These are phyloP conservation scores for Forficula auricularia DNA, from an alignment of 1,140 invertebrate genomes.

Conservation along the genomic window DNA sequence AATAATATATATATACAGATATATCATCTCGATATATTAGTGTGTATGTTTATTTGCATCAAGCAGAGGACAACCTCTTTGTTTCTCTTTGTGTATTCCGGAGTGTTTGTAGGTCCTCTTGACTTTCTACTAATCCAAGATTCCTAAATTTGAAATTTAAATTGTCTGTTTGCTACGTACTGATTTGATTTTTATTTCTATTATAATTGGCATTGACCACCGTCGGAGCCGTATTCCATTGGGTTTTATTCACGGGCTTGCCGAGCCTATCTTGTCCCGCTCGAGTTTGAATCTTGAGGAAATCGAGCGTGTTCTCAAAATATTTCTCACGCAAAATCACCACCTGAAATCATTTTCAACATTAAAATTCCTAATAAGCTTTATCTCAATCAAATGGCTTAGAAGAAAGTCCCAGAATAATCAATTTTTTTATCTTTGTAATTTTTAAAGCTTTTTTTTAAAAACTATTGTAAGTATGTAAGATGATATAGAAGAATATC, in stretches of 20 bases:
- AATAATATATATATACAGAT: no score
- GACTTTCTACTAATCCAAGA: background rate
- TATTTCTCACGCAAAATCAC: constrained; percentile 54
- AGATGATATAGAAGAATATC: no score
- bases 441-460: no score
- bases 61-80: no score
- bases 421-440: no score
- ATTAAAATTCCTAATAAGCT: background rate
- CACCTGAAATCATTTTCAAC: constrained; percentile 31
- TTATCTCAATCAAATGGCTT: no score
- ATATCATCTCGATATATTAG: no score
- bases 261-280: constrained; percentile 46
- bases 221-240: constrained; percentile 84
- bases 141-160: background rate
- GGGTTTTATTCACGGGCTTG: constrained; percentile 56
- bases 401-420: no score
- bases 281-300: constrained; percentile 50
- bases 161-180: constrained; percentile 25
- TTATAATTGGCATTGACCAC: constrained; percentile 92
- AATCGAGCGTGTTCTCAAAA: constrained; percentile 75
- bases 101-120: no score
- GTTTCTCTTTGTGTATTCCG: background rate
- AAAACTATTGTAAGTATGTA: no score
- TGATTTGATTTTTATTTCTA: constrained; percentile 88
- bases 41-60: no score